phyloP scores from a whole-genome alignment of 30 jellyfish, hydroid and myxozoan genomes.

The Catostylus mosaicus region DNA sequence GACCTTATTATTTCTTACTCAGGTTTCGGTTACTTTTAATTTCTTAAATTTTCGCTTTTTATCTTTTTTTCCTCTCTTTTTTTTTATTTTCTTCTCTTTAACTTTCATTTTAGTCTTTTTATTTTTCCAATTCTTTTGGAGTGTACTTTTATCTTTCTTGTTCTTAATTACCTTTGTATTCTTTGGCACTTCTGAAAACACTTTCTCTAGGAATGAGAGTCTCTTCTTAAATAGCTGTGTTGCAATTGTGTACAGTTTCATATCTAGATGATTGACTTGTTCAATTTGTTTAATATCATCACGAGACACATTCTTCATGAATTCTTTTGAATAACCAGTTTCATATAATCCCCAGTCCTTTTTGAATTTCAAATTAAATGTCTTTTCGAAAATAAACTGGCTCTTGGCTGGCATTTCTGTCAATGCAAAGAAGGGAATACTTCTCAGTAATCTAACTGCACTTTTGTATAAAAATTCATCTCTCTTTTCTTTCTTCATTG shows the following conservation, averaged over 20 bases:
- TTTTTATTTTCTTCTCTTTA: not conserved
- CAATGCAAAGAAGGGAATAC: slow-evolving; percentile 73
- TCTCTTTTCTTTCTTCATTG: slow-evolving; percentile 12
- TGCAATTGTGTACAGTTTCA: slow-evolving; percentile 78
- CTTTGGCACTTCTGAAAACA: slow-evolving; percentile 14
- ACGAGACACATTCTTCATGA: slow-evolving; percentile 34
- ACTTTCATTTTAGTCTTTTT: not conserved
- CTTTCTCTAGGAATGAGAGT: slow-evolving; percentile 3
- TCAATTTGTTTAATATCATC: slow-evolving; percentile 29
- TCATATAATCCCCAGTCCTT: slow-evolving; percentile 68
- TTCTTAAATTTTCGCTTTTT: not conserved
- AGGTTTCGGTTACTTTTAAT: no score
- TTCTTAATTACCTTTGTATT: slow-evolving; percentile 2
- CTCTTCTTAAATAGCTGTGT: slow-evolving; percentile 56
- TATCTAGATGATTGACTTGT: slow-evolving; percentile 62
- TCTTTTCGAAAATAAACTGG: slow-evolving; percentile 86
- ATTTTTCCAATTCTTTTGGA: slow-evolving; percentile 51
- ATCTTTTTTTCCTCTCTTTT: not conserved
- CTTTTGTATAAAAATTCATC: slow-evolving; percentile 43
- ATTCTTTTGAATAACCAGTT: slow-evolving; percentile 80
- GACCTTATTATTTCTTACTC: no score
- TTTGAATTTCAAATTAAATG: slow-evolving; percentile 63
- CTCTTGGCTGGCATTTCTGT: slow-evolving; percentile 81
- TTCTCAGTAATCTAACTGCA: slow-evolving; percentile 58
- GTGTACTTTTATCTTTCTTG: slow-evolving; percentile 17